A percentile compares a stretch with the other conserved stretches of the same genome.
Conservation (phyloP, 2,888 invertebrate genomes). For the Meloe dianella region DNA sequence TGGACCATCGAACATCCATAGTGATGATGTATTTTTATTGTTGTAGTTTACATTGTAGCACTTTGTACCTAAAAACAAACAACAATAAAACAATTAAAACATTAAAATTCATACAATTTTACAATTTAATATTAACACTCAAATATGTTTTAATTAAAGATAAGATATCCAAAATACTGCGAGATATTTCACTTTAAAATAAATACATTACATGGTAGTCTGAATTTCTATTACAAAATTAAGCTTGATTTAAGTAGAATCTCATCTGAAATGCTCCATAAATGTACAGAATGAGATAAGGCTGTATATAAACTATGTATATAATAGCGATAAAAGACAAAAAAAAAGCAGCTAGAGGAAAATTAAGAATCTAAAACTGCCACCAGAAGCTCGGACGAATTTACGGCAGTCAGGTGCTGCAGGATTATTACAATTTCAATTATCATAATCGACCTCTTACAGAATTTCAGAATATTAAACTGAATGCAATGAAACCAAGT, state of each 20-base stretch:
- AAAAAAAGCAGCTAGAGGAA: background rate
- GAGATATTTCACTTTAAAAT: conserved; percentile 36
- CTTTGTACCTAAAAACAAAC: conserved; percentile 52
- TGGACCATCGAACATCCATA: conserved; percentile 58
- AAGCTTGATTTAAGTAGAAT: conserved; percentile 29
- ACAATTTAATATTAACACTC: background rate
- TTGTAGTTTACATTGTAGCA: conserved; percentile 55
- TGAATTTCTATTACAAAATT: conserved; percentile 41
- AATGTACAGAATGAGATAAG: conserved; percentile 18
- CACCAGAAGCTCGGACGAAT: background rate
- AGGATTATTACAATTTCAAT: conserved; percentile 9
- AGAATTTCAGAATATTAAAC: background rate
- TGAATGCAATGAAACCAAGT: background rate
- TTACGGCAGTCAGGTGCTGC: conserved; percentile 6
- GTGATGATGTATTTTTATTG: conserved; percentile 45
- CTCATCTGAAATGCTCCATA: conserved; percentile 5
- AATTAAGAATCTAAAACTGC: background rate
- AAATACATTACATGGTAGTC: conserved; percentile 39
- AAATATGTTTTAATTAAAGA: background rate
- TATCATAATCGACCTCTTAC: conserved; percentile 1
- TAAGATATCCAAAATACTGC: background rate
- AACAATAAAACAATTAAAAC: no score
- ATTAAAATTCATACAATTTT: conserved; percentile 11
- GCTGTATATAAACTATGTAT: background rate
- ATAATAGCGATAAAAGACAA: background rate